phyloP scores from a whole-genome alignment of 2,888 invertebrate species.

The Stenolophus ochropezus region DNA sequence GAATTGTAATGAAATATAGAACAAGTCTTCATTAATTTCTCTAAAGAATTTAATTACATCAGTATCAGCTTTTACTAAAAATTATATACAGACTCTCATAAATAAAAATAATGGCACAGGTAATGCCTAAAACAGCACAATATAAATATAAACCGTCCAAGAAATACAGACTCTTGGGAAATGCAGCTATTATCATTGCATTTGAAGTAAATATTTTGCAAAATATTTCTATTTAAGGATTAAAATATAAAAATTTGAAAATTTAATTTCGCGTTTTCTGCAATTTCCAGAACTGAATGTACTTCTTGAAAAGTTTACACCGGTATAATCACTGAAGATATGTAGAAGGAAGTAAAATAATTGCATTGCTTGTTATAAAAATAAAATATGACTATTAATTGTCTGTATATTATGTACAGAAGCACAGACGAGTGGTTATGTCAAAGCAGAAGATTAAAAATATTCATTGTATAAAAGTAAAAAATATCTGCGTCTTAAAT shows the following conservation, averaged over 20 bases:
- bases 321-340: constrained; percentile 5
- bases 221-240: not conserved
- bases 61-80: constrained; percentile 23
- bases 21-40: not conserved
- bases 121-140: constrained; percentile 44
- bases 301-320: no score
- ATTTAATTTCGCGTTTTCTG: no score
- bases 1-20: no score
- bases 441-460: not conserved
- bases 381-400: constrained; percentile 30
- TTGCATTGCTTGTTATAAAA: constrained; percentile 32
- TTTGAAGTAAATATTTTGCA: no score
- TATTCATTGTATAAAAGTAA: not conserved
- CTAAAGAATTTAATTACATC: not conserved
- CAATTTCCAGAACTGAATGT: no score
- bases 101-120: constrained; percentile 25
- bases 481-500: not conserved
- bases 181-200: no score
- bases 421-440: not conserved
- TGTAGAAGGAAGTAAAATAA: constrained; percentile 4
- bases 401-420: constrained; percentile 36
- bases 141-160: not conserved
- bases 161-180: no score
- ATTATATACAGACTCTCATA: constrained; percentile 34
- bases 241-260: constrained; percentile 12